Conservation (phyloP, 2,797 vertebrate genomes). For the Eremophila alpestris region DNA sequence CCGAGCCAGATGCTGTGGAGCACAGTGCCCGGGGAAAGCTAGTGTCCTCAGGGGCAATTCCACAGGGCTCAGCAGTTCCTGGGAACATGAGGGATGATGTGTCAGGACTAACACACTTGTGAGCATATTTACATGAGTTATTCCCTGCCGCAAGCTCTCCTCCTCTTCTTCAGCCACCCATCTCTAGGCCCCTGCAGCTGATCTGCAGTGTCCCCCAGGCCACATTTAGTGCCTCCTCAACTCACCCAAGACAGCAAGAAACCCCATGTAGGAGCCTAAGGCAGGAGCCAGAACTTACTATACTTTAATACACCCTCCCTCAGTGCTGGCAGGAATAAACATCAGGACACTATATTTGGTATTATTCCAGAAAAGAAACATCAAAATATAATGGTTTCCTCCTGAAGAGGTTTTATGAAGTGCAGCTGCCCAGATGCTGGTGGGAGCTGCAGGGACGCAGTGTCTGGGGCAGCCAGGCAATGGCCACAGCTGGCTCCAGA, state of each 20-base stretch:
- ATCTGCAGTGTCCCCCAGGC: background rate
- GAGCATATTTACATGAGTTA: background rate
- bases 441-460: background rate
- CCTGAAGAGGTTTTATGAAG: background rate
- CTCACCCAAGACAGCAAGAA: background rate
- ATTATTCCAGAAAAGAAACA: background rate
- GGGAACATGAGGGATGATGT: background rate
- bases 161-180: background rate
- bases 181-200: background rate
- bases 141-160: background rate
- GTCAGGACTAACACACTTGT: background rate
- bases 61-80: background rate
- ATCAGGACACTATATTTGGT: background rate
- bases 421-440: background rate
- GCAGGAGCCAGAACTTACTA: background rate
- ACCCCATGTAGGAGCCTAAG: background rate
- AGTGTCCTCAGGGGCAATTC: background rate
- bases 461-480: accelerated
- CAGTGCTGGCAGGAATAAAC: background rate
- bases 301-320: background rate
- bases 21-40: background rate
- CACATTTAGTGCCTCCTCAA: background rate
- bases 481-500: background rate
- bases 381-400: background rate
- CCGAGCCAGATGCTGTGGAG: background rate